Evolutionary conservation across 2,797 vertebrate species (phyloP).

Genomic region (Cossypha niveicapilla): DNA sequence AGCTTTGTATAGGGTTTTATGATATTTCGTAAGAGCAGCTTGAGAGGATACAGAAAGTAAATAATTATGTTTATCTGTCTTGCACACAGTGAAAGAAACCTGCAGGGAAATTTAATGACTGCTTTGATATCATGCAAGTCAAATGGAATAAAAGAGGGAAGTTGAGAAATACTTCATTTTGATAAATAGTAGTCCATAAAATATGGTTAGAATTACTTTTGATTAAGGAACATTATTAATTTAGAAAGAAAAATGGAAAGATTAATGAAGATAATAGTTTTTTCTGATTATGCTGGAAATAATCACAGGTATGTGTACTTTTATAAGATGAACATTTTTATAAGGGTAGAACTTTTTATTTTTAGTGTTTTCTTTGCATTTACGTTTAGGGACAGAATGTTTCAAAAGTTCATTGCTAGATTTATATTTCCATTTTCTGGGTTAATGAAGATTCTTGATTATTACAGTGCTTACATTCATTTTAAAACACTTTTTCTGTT

Average conservation of each 20-base stretch:
- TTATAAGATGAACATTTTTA: neutral
- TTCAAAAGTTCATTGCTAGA: neutral
- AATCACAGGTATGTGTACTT: neutral
- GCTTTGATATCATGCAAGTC: neutral
- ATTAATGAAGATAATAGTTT: neutral
- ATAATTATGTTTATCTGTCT: neutral
- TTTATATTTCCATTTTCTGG: neutral
- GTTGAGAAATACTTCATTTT: conserved; percentile 9
- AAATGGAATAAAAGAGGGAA: neutral
- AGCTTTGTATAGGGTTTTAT: neutral
- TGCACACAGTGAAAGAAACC: neutral
- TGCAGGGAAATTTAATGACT: neutral
- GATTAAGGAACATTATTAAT: neutral
- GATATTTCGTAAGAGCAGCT: neutral
- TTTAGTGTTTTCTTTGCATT: neutral
- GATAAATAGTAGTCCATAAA: neutral
- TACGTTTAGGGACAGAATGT: neutral
- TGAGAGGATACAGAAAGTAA: neutral
- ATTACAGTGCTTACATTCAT: conserved; percentile 12
- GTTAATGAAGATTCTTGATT: conserved; percentile 28
- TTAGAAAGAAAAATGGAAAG: neutral
- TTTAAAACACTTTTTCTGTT: conserved; percentile 15
- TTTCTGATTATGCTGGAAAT: neutral
- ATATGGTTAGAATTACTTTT: neutral
- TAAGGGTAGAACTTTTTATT: neutral